phyloP scores from a whole-genome alignment of 2,888 invertebrate species.

The Lasius fuliginosus region DNA sequence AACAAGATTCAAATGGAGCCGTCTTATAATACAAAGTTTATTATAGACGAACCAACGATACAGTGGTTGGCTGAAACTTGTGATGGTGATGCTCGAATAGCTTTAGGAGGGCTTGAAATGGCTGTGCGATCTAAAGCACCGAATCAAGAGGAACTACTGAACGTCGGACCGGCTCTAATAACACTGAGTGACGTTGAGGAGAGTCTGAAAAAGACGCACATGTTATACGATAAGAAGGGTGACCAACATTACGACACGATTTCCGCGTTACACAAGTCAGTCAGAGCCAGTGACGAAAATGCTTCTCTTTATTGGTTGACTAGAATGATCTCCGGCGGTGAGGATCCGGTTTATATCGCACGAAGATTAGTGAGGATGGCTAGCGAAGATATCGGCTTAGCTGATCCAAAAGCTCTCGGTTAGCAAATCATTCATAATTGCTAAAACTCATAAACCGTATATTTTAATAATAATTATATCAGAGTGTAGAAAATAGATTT shows the following conservation, averaged over 20 bases:
- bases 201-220: slow-evolving; percentile 92
- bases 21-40: slow-evolving; percentile 72
- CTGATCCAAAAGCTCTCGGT: slow-evolving; percentile 84
- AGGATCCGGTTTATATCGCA: slow-evolving; percentile 93
- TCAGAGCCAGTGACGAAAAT: slow-evolving; percentile 93
- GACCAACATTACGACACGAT: slow-evolving; percentile 95
- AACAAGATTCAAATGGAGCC: slow-evolving; percentile 43
- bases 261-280: slow-evolving; percentile 94
- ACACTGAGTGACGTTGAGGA: slow-evolving; percentile 91
- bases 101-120: slow-evolving; percentile 92
- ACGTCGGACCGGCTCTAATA: slow-evolving; percentile 86
- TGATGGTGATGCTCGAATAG: slow-evolving; percentile 94
- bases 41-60: slow-evolving; percentile 89
- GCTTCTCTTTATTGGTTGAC: slow-evolving; percentile 94
- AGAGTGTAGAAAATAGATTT: slow-evolving; percentile 2
- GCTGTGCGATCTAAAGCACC: slow-evolving; percentile 88
- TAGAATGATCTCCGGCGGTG: slow-evolving; percentile 93
- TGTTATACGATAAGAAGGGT: slow-evolving; percentile 92
- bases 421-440: slow-evolving; percentile 54
- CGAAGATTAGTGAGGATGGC: slow-evolving; percentile 92
- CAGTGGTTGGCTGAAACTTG: slow-evolving; percentile 92
- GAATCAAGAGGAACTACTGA: slow-evolving; percentile 69
- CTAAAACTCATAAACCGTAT: not conserved
- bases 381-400: slow-evolving; percentile 92
- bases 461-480: not conserved